Conservation (phyloP, 2,888 invertebrate genomes). For the Polydesmus complanatus region DNA sequence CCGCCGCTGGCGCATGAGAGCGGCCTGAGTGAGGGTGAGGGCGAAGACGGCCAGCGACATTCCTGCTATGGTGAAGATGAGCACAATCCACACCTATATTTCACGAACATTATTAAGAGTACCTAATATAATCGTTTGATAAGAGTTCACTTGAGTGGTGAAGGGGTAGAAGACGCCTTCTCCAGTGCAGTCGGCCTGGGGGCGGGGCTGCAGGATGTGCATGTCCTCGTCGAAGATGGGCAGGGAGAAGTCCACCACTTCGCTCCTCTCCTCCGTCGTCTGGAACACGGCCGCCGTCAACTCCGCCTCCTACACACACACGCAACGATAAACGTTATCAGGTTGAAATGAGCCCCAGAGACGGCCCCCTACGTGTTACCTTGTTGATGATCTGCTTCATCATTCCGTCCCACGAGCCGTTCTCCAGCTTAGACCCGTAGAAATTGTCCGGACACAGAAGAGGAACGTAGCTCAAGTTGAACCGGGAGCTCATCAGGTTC, state of each 20-base stretch:
- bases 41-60: not conserved
- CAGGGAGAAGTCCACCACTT: constrained; percentile 11
- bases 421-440: constrained; percentile 8
- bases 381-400: constrained; percentile 10
- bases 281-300: constrained; percentile 12
- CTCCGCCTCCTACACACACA: constrained; percentile 9
- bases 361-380: constrained; percentile 1
- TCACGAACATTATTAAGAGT: not conserved
- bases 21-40: not conserved
- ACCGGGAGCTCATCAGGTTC: constrained; percentile 4
- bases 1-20: not conserved
- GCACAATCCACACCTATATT: constrained; percentile 5
- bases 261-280: constrained; percentile 7
- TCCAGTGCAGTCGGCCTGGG: not conserved
- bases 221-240: constrained; percentile 9
- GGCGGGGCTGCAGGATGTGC: constrained; percentile 6
- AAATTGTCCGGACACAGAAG: constrained; percentile 7
- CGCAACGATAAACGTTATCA: not conserved
- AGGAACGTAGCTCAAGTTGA: constrained; percentile 3
- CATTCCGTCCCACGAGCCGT: constrained; percentile 16
- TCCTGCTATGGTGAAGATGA: not conserved
- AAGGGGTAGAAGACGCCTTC: constrained; percentile 7
- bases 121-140: not conserved
- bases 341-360: not conserved
- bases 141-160: not conserved